Evolutionary conservation across 2,888 invertebrate species (phyloP), one percentile per base, ranked within the genome.

Genomic region (Amblyjoppa fuscipennis): DNA sequence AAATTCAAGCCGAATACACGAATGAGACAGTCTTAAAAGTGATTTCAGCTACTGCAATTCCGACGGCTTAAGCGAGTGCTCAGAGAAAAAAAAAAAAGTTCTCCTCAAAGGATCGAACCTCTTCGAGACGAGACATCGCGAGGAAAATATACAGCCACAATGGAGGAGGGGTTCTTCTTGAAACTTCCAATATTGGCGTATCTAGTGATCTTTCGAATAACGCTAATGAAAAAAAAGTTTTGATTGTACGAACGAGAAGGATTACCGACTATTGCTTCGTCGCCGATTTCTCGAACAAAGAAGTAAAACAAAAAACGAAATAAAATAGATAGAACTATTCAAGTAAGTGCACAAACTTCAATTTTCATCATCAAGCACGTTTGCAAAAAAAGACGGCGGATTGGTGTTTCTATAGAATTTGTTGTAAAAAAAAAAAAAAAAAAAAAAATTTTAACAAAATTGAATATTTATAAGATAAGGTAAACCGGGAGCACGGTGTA

Each of bases 11-110:
- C 34, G 34, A 28, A 75, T 45, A 28, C 34, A 49, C 51, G 20
- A 80, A 84, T n/a, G 56, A 38, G 66, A 13, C 70, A 79, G 61
- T 80, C 45, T 51, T n/a, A 13, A 45, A 49, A 75, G 70, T 56
- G 75, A 66, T 80, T 80, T 28, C 41, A 73, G 59, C 59, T 70
- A 38, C 20, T 66, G 80, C 80, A 71, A 75, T 80, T 71, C 64
- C 71, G 66, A 68, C 28, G 76, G 66, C 66, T 80, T 71, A 80
- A 80, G 25, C 13, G 64, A 70, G 61, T 68, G 49, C 56, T 38
- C 20, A 41, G 70, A 34, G 53, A 16, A 41, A 56, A 53, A n/a
- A n/a, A n/a, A 70, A 41, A 53, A 82, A 70, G 41, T 68, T 80
- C 80, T 84, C 28, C 25, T 68, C 64, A 51, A 83, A 70, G 45